Evolutionary conservation across 2,113 vertebrate genomes (phyloP).

Genomic region (Colaptes auratus): DNA sequence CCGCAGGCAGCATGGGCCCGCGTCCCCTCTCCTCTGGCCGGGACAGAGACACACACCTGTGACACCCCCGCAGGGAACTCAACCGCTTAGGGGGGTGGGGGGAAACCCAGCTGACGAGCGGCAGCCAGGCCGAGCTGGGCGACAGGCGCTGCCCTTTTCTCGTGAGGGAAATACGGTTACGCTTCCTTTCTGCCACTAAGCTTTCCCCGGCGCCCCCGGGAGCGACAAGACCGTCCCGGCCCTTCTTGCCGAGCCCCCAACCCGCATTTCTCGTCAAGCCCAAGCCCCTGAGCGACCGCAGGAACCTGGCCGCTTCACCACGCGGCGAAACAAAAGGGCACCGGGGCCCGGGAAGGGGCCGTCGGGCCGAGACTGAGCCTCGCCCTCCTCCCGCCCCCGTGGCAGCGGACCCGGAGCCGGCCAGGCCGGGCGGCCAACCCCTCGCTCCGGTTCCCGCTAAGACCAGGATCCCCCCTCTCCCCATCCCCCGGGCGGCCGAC

Average conservation of each 20-base stretch:
- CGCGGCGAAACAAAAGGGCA: neutral
- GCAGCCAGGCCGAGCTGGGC: neutral
- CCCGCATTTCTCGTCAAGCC: no score
- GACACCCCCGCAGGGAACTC: neutral
- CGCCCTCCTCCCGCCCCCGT: neutral
- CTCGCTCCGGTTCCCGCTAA: neutral
- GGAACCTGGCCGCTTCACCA: neutral
- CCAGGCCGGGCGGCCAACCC: neutral
- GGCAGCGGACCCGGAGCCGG: neutral
- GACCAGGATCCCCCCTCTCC: neutral
- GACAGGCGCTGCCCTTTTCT: neutral
- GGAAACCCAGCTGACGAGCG: neutral
- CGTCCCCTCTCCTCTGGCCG: neutral
- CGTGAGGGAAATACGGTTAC: neutral
- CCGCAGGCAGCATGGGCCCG: neutral
- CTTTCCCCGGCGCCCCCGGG: neutral
- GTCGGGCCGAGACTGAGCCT: neutral
- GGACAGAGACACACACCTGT: neutral
- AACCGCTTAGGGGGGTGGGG: no score
- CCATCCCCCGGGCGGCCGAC: neutral
- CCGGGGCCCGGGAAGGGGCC: neutral
- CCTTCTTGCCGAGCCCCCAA: accelerated
- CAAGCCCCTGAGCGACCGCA: neutral
- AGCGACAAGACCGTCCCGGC: neutral
- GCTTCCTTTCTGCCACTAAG: neutral